Evolutionary conservation across 1,140 invertebrate genomes (phyloP).

Genomic region (Wasmannia auropunctata): DNA sequence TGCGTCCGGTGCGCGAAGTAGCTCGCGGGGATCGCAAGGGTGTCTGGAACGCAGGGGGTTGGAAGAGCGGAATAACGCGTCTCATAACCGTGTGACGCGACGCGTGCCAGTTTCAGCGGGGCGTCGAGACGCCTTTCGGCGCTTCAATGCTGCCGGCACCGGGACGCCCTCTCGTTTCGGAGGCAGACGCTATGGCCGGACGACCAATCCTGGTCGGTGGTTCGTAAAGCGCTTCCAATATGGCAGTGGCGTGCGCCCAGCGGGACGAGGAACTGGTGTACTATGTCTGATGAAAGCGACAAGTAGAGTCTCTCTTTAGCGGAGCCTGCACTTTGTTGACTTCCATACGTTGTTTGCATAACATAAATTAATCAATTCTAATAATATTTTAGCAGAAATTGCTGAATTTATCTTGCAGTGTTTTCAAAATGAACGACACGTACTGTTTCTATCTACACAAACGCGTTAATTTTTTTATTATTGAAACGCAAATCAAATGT

Average conservation of each 20-base stretch:
- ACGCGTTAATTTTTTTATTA: background rate
- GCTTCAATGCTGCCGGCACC: constrained; percentile 68
- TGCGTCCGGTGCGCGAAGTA: constrained; percentile 25
- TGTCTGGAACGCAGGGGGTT: background rate
- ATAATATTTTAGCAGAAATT: background rate
- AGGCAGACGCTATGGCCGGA: constrained; percentile 71
- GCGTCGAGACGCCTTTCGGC: constrained; percentile 80
- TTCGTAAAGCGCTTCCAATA: constrained; percentile 79
- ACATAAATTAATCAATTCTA: background rate
- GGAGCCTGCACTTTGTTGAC: background rate
- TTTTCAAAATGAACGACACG: background rate
- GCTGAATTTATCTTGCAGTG: background rate
- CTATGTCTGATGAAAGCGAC: constrained; percentile 34
- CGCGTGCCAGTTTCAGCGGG: constrained; percentile 83
- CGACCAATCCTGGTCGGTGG: constrained; percentile 78
- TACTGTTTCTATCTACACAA: background rate
- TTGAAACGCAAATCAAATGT: background rate
- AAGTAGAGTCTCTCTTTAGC: constrained; percentile 3
- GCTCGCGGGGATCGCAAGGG: constrained; percentile 17
- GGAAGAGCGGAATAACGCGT: constrained; percentile 63
- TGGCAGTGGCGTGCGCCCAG: constrained; percentile 79
- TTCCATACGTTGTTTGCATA: background rate
- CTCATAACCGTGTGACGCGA: constrained; percentile 76
- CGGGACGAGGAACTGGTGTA: constrained; percentile 48
- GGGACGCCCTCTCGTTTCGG: constrained; percentile 75